phyloP scores from a whole-genome alignment of 2,113 vertebrate species.

The Syngnathus scovelli region DNA sequence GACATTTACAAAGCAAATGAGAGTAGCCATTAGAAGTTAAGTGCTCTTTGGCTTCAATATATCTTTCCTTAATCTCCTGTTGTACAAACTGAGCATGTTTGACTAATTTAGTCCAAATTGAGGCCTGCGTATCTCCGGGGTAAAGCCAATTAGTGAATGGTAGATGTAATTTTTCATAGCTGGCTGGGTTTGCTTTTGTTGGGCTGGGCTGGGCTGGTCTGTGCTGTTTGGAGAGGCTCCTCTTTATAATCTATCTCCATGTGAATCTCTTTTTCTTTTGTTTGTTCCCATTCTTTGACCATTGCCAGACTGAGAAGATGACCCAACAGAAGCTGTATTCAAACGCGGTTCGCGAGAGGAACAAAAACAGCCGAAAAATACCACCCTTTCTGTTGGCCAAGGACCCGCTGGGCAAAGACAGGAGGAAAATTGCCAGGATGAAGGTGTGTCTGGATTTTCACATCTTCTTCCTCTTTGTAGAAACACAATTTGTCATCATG shows the following conservation, averaged over 20 bases:
- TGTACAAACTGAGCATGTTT: constrained; percentile 52
- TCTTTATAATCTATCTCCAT: constrained; percentile 64
- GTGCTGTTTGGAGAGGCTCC: constrained; percentile 42
- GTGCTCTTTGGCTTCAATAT: constrained; percentile 40
- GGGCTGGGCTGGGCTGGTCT: neutral
- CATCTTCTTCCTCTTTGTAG: neutral
- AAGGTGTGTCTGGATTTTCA: constrained; percentile 53
- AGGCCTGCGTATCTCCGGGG: constrained; percentile 33
- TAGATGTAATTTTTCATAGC: constrained; percentile 61
- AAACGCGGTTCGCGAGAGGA: constrained; percentile 76
- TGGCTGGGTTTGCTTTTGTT: constrained; percentile 57
- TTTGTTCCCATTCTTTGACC: constrained; percentile 35
- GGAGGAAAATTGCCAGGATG: constrained; percentile 62
- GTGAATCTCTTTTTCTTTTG: constrained; percentile 21
- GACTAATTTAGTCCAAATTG: constrained; percentile 44
- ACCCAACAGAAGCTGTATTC: constrained; percentile 82
- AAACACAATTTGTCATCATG: no score
- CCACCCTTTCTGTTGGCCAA: constrained; percentile 50
- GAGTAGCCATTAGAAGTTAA: constrained; percentile 44
- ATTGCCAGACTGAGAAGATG: constrained; percentile 79
- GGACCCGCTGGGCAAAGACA: constrained; percentile 52
- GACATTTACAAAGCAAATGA: constrained; percentile 60
- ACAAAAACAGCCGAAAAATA: constrained; percentile 70
- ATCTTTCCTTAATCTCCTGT: constrained; percentile 40
- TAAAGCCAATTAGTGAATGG: constrained; percentile 50